A percentile compares a stretch with the other conserved stretches of the same genome.
phyloP scores from a whole-genome alignment of 2,113 vertebrate genomes.

The Zosterops borbonicus region DNA sequence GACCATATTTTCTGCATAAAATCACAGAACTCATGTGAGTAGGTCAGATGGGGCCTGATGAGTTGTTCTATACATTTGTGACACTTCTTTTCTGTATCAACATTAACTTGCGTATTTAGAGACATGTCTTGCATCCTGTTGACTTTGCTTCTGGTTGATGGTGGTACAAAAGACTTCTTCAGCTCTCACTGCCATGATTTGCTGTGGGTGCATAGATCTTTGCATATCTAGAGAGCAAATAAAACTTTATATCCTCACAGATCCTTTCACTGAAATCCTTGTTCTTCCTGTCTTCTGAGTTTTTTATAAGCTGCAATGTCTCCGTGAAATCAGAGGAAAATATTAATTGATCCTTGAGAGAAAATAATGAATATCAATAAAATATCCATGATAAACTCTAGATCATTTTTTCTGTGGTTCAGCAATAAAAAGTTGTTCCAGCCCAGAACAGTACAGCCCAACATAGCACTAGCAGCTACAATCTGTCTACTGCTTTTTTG shows the following conservation, averaged over 20 bases:
- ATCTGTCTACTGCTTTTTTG: background rate
- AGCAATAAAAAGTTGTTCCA: background rate
- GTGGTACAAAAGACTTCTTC: background rate
- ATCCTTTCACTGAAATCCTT: background rate
- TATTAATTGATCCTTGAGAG: background rate
- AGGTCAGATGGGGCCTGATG: background rate
- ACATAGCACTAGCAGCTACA: background rate
- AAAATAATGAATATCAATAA: background rate
- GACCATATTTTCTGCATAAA: background rate
- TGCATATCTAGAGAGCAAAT: background rate
- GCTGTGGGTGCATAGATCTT: background rate
- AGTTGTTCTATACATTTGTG: background rate
- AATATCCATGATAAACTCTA: background rate
- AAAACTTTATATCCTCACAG: background rate
- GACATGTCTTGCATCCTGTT: fast-evolving
- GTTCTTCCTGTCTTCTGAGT: background rate
- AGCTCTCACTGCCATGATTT: background rate
- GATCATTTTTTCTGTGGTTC: background rate
- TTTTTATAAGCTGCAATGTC: background rate
- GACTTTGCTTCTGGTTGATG: background rate
- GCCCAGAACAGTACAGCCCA: background rate
- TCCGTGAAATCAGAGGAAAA: background rate
- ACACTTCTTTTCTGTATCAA: background rate
- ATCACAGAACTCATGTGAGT: background rate
- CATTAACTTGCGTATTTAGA: background rate